These are phyloP conservation scores for Archips crataeganus DNA, from an alignment of 2,888 invertebrate genomes.

Conservation along the genomic window DNA sequence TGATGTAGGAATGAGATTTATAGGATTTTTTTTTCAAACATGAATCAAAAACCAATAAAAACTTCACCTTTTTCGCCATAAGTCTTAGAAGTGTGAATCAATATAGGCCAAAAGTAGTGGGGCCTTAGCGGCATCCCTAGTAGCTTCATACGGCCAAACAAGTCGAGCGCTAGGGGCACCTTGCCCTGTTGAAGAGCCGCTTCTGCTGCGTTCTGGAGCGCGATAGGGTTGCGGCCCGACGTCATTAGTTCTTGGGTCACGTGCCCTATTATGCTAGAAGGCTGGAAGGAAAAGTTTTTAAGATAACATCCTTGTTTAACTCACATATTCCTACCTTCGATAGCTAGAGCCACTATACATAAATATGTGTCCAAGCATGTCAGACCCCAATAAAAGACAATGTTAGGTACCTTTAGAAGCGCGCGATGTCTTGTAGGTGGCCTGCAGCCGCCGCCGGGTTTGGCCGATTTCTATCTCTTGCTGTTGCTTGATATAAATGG, in stretches of 20 bases:
- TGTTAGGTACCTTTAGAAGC: too few relatives aligned
- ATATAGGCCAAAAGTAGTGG: slow-evolving; percentile 89
- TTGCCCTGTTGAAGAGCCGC: slow-evolving; percentile 81
- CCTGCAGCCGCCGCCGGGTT: too few relatives aligned
- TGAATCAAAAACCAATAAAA: not conserved
- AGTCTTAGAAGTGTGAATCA: slow-evolving; percentile 77
- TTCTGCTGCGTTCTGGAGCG: slow-evolving; percentile 82
- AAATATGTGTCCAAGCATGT: too few relatives aligned
- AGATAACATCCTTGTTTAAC: too few relatives aligned
- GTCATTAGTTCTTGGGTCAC: slow-evolving; percentile 78
- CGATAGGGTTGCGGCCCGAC: slow-evolving; percentile 76
- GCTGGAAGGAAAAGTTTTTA: slow-evolving; percentile 70
- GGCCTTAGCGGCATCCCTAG: slow-evolving; percentile 76
- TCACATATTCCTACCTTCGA: too few relatives aligned
- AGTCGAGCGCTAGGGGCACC: slow-evolving; percentile 71
- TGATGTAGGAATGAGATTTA: too few relatives aligned
- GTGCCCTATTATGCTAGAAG: slow-evolving; percentile 71
- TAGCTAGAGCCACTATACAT: too few relatives aligned
- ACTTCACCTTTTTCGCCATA: slow-evolving; percentile 81
- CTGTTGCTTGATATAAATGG: too few relatives aligned
- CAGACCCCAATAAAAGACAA: too few relatives aligned
- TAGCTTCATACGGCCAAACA: slow-evolving; percentile 77
- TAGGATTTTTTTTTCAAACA: too few relatives aligned
- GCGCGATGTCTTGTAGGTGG: too few relatives aligned
- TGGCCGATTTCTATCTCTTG: too few relatives aligned